Evolutionary conservation across 2,113 vertebrate genomes (phyloP).

Genomic region (Pluvialis apricaria): DNA sequence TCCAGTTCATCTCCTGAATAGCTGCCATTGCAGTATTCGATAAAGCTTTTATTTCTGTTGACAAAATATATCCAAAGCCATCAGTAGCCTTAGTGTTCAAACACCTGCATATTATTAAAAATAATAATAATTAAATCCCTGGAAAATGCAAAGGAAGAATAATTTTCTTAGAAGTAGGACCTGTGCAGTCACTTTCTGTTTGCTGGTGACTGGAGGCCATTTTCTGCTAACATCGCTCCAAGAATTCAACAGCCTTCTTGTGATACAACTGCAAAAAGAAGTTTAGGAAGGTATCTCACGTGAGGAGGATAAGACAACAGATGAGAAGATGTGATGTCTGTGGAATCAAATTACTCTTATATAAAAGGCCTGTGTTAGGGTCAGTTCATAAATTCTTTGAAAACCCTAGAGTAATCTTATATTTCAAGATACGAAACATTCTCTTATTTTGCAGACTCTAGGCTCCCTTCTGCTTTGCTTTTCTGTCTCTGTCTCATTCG

Average conservation of each 20-base stretch:
- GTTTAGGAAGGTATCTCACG: neutral
- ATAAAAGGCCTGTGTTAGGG: neutral
- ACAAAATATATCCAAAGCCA: neutral
- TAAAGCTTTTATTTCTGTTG: neutral
- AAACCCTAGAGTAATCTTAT: neutral
- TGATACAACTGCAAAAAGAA: neutral
- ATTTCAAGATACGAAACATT: neutral
- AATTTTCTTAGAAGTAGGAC: neutral
- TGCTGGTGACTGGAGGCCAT: neutral
- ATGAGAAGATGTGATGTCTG: neutral
- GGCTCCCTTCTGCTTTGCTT: neutral
- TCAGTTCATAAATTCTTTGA: neutral
- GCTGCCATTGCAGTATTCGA: neutral
- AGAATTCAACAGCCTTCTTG: neutral
- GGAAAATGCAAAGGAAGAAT: neutral
- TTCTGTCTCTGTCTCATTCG: neutral
- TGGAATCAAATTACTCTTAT: neutral
- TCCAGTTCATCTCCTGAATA: neutral
- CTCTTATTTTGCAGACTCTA: neutral
- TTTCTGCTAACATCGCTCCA: neutral
- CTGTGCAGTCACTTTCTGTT: neutral
- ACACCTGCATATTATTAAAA: neutral
- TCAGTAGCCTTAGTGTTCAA: neutral
- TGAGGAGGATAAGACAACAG: neutral
- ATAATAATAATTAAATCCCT: neutral